A percentile compares a stretch with the other conserved stretches of the same genome.
phyloP scores from a whole-genome alignment of 2,797 vertebrate species.

The Cebuella pygmaea region DNA sequence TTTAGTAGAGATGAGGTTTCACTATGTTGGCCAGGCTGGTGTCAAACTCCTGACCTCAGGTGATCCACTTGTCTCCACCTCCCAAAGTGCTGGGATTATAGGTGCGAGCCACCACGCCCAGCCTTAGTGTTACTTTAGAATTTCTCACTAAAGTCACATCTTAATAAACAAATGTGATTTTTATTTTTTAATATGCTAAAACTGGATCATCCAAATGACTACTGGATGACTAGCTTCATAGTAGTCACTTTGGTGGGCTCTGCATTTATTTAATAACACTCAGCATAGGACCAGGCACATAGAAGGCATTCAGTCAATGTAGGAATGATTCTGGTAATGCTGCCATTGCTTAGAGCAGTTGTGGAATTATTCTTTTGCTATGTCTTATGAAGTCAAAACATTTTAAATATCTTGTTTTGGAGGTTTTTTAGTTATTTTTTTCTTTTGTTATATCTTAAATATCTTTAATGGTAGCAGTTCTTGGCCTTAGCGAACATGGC shows the following conservation, averaged over 20 bases:
- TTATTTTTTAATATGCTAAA: background rate
- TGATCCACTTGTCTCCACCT: background rate
- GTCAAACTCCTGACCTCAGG: background rate
- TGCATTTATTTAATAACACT: background rate
- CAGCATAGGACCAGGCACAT: background rate
- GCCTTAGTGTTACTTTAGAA: background rate
- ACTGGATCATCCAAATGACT: background rate
- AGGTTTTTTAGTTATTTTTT: no score
- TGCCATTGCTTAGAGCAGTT: background rate
- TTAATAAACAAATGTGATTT: background rate
- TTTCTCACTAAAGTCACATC: background rate
- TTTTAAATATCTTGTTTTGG: no score
- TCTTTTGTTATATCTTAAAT: background rate
- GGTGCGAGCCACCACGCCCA: background rate
- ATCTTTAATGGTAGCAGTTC: background rate
- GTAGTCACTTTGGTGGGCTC: background rate
- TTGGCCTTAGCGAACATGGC: background rate
- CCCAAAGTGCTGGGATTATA: background rate
- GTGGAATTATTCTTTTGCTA: background rate
- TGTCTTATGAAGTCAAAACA: background rate
- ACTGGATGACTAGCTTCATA: background rate
- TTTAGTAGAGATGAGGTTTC: background rate
- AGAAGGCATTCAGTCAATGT: background rate
- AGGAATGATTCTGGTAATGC: background rate
- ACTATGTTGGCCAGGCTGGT: background rate